These are phyloP conservation scores for Phorcus lineatus DNA, from an alignment of 2,888 invertebrate genomes.

Conservation along the genomic window DNA sequence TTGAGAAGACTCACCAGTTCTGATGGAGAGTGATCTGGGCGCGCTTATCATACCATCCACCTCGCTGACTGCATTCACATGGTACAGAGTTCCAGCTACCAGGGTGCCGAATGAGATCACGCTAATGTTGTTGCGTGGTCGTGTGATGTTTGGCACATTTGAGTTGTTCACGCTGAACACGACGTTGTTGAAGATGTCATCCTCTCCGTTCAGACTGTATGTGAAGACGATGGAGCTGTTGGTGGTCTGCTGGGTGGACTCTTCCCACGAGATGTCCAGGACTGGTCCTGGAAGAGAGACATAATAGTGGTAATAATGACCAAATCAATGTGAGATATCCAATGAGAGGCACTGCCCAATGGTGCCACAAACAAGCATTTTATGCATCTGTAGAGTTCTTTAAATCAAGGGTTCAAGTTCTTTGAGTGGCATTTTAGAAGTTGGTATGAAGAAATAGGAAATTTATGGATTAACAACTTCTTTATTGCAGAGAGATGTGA, in stretches of 20 bases:
- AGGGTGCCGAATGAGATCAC: constrained; percentile 49
- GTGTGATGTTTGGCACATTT: constrained; percentile 32
- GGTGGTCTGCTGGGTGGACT: constrained; percentile 29
- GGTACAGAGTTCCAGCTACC: constrained; percentile 52
- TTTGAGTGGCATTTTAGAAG: no score
- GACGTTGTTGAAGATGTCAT: constrained; percentile 52
- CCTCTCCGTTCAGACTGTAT: constrained; percentile 43
- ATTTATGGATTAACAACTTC: no score
- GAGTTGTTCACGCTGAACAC: constrained; percentile 43
- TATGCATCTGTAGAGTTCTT: no score
- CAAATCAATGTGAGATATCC: no score
- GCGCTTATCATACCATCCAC: constrained; percentile 50
- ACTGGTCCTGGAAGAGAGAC: constrained; percentile 43
- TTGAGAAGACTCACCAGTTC: constrained; percentile 49
- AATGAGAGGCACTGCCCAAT: no score
- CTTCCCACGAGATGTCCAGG: constrained; percentile 35
- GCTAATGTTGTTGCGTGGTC: constrained; percentile 36
- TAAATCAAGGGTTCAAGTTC: no score
- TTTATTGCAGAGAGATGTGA: no score
- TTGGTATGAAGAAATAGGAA: no score
- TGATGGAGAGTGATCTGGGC: constrained; percentile 37
- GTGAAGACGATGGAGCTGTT: constrained; percentile 42
- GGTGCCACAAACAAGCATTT: no score
- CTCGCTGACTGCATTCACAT: constrained; percentile 50
- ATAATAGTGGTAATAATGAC: no score